These are phyloP conservation scores for Dioctria rufipes DNA, from an alignment of 2,888 invertebrate species.

Conservation along the genomic window DNA sequence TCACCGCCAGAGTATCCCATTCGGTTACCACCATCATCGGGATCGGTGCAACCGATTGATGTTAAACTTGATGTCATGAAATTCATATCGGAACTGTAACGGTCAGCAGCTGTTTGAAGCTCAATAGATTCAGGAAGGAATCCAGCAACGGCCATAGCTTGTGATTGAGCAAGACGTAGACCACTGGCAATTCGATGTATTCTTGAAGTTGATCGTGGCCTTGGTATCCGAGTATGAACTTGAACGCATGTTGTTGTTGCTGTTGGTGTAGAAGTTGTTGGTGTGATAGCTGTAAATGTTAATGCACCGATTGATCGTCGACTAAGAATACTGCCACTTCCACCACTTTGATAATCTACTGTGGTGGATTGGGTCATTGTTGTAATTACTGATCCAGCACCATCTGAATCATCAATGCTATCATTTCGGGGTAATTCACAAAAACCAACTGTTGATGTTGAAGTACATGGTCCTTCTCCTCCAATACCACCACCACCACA, in stretches of 20 bases:
- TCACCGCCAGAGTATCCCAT: constrained; percentile 40
- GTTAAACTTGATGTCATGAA: constrained; percentile 48
- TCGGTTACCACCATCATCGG: constrained; percentile 25
- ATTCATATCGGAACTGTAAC: constrained; percentile 25
- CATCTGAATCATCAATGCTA: constrained; percentile 63
- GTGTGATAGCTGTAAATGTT: constrained; percentile 58
- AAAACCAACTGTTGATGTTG: neutral
- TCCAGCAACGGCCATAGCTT: constrained; percentile 81
- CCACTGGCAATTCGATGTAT: constrained; percentile 78
- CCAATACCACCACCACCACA: neutral
- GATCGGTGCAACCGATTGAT: constrained; percentile 46
- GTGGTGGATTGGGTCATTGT: constrained; percentile 65
- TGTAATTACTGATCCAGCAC: constrained; percentile 64
- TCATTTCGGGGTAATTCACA: constrained; percentile 61
- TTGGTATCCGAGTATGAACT: neutral
- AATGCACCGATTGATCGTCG: constrained; percentile 28
- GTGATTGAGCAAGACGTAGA: constrained; percentile 79
- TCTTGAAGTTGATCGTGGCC: constrained; percentile 61
- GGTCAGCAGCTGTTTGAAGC: neutral
- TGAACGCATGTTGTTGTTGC: constrained; percentile 64
- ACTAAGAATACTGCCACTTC: constrained; percentile 57
- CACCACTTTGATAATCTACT: constrained; percentile 60
- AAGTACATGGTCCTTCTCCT: neutral
- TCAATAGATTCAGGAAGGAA: constrained; percentile 73
- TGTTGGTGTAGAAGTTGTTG: constrained; percentile 64